These are phyloP conservation scores for Physocephala rufipes DNA, from an alignment of 2,888 invertebrate genomes.

Conservation along the genomic window DNA sequence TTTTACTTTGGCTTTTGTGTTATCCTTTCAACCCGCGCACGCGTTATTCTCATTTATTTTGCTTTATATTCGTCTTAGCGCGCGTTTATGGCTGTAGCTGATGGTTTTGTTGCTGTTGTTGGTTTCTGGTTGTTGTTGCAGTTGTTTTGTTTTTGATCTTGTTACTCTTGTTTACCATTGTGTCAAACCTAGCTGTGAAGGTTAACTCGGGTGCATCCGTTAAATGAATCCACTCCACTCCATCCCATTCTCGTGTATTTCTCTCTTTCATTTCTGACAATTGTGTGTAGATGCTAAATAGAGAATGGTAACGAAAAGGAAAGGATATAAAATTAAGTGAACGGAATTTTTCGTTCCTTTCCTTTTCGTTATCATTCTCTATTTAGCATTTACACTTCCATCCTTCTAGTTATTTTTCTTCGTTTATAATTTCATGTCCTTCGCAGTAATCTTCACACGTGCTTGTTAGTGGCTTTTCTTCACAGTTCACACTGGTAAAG, in stretches of 20 bases:
- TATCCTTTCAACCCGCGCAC: not conserved
- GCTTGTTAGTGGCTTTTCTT: slow-evolving; percentile 33
- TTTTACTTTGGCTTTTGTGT: slow-evolving; percentile 10
- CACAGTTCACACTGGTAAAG: not conserved
- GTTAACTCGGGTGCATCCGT: slow-evolving; percentile 1
- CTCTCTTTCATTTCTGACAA: not conserved
- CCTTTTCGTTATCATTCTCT: too few species aligned
- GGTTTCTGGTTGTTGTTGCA: too few species aligned
- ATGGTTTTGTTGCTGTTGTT: too few species aligned
- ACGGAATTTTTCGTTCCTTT: too few species aligned
- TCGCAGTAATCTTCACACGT: slow-evolving; percentile 14
- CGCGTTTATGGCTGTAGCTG: too few species aligned
- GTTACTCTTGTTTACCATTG: not conserved
- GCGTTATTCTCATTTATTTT: not conserved
- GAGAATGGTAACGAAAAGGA: too few species aligned
- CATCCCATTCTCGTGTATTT: not conserved
- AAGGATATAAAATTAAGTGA: too few species aligned
- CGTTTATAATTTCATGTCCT: not conserved
- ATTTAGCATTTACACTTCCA: not conserved
- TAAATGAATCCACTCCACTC: slow-evolving; percentile 4
- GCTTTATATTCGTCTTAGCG: not conserved
- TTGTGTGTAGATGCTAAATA: not conserved
- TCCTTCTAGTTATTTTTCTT: not conserved
- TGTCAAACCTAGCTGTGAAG: slow-evolving; percentile 4
- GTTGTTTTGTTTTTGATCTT: not conserved